Percentiles rank a stretch among this genome's conserved stretches.
Evolutionary conservation across 1,140 invertebrate genomes (phyloP).

Genomic region (Drosophila grimshawi): DNA sequence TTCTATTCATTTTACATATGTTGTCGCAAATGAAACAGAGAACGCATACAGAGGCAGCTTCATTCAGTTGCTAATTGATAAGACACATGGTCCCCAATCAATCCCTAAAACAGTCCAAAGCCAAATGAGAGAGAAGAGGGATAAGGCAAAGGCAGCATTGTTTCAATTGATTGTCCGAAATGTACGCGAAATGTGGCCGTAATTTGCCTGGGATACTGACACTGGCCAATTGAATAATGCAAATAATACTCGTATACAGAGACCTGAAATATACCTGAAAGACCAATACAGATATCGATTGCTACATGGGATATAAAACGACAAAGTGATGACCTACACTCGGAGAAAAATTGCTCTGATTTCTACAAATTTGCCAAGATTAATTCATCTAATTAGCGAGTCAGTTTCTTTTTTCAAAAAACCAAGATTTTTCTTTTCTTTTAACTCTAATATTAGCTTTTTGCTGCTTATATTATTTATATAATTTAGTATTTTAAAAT

Average conservation of each 20-base stretch:
- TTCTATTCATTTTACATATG: no score
- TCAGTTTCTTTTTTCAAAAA: no score
- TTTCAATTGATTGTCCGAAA: constrained; percentile 3
- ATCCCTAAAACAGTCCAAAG: constrained; percentile 21
- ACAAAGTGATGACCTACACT: no score
- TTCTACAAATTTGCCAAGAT: no score
- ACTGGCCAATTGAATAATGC: constrained; percentile 72
- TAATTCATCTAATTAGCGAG: no score
- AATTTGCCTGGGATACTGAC: constrained; percentile 34
- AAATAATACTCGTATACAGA: constrained; percentile 43
- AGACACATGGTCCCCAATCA: constrained; percentile 23
- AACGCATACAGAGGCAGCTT: background rate
- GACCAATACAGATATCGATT: constrained; percentile 74
- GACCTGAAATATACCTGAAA: background rate
- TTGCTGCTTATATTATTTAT: no score
- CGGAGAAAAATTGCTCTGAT: no score
- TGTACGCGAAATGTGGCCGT: background rate
- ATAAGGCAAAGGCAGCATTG: constrained; percentile 7
- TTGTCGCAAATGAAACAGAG: background rate
- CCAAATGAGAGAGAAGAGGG: constrained; percentile 3
- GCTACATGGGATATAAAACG: constrained; percentile 26
- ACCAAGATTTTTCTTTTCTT: no score
- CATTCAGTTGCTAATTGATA: constrained; percentile 43
- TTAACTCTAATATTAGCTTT: no score
- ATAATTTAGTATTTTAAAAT: no score